Evolutionary conservation across 35 echinoderm and acorn worm species (phyloP), one percentile per base, ranked within the genome.

Genomic region (Amphiura filiformis): DNA sequence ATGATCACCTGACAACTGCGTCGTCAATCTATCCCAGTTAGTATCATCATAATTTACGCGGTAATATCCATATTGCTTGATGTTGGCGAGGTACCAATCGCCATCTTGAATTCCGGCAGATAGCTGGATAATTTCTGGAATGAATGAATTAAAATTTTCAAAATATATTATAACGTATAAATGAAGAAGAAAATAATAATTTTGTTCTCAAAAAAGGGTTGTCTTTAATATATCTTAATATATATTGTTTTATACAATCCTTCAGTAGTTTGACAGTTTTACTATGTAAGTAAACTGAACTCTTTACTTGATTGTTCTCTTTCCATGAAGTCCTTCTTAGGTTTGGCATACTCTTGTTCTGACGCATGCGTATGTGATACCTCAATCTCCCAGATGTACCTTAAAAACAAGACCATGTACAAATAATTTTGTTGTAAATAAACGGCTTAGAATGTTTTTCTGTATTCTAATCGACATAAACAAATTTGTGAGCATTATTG

Each of bases 41-140:
- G 32, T 76, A 28, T 78, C 35, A 37, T 91, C 89, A 39, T 91
- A 91, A 20, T 91, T 91, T 7, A 91, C 89, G 7, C 89, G 44
- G 49, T 85, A 91, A 36, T 78, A 84, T 26, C 89, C 89, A 31
- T 34, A 77, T 39, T 84, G 82, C 37, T 85, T 84, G 36, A 37
- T 47, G 42, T 91, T 91, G 3, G 82, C 75, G 15, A 91, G 34
- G 37, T 78, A 84, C 89, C 89, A 91, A n/a, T 91, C 89, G 31
- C 35, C 37, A 4, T 20, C 13, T 17, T 31, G 32, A 11, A 79
- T 31, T n/a, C 42, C 36, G 22, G 77, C 12, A 41, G 86, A 14
- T 15, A 88, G 79, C 4, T 87, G 35, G 32, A 87, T 28, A 17
- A 77, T 26, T 22, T 56, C 85, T 87, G 61, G 20, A 70, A 70